phyloP scores from a whole-genome alignment of 2,797 vertebrate genomes.

The Alcedo atthis region DNA sequence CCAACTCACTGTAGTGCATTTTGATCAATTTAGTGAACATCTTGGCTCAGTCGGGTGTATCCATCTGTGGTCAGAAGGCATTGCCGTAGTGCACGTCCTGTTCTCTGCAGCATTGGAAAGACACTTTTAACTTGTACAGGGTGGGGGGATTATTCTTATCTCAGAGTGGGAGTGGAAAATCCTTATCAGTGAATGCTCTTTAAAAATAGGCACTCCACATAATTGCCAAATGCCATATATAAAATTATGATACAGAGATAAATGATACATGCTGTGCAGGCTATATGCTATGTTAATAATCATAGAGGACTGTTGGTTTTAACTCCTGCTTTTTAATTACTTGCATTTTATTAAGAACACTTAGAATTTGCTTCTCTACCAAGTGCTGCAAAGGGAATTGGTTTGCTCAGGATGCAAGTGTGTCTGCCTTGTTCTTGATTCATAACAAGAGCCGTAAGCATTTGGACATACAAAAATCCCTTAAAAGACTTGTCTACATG shows the following conservation, averaged over 20 bases:
- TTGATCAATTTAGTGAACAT: neutral
- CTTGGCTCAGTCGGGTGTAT: neutral
- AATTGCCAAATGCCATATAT: slow-evolving; percentile 23
- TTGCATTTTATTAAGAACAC: neutral
- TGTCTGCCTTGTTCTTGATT: neutral
- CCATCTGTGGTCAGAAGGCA: neutral
- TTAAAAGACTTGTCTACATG: neutral
- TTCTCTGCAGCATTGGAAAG: neutral
- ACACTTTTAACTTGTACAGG: neutral
- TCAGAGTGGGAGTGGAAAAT: slow-evolving; percentile 25
- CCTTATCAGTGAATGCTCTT: slow-evolving; percentile 21
- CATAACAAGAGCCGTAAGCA: neutral
- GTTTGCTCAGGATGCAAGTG: neutral
- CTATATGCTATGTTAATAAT: neutral
- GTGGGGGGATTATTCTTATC: neutral
- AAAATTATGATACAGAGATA: neutral
- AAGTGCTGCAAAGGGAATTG: neutral
- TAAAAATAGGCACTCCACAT: neutral
- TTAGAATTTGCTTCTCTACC: neutral
- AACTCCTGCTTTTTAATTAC: slow-evolving; percentile 19
- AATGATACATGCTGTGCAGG: neutral
- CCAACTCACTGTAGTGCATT: neutral
- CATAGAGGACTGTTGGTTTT: neutral
- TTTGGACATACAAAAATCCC: neutral
- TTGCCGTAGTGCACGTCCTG: neutral